Evolutionary conservation across 1,140 invertebrate species (phyloP).

Genomic region (Zaprionus tsacasi): DNA sequence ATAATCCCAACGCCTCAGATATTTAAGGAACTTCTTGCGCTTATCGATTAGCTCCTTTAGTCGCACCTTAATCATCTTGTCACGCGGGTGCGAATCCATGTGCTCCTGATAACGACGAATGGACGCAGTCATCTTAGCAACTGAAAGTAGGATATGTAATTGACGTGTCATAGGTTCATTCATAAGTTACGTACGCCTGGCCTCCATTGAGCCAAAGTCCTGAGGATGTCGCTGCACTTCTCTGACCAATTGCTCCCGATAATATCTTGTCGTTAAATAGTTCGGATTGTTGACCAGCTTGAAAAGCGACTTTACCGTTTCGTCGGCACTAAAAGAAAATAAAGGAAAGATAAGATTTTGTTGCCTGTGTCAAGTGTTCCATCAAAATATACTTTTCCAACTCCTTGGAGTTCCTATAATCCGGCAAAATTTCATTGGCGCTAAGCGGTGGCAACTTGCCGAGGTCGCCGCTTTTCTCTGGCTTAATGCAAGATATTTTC

Average conservation of each 20-base stretch:
- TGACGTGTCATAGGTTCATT: neutral
- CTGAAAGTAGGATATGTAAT: conserved; percentile 69
- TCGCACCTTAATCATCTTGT: conserved; percentile 85
- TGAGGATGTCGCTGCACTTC: conserved; percentile 86
- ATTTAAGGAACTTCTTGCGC: conserved; percentile 89
- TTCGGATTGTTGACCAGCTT: conserved; percentile 85
- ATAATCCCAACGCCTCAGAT: conserved; percentile 90
- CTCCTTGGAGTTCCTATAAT: conserved; percentile 85
- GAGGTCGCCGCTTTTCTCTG: conserved; percentile 87
- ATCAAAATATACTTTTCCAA: conserved; percentile 84
- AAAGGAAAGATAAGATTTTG: neutral
- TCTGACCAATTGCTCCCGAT: conserved; percentile 84
- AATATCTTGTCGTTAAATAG: conserved; percentile 73
- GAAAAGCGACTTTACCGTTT: conserved; percentile 86
- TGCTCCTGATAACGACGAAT: conserved; percentile 86
- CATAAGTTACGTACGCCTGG: conserved; percentile 84
- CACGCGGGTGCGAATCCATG: conserved; percentile 85
- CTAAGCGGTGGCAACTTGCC: conserved; percentile 83
- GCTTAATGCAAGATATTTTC: conserved; percentile 85
- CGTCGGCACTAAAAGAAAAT: conserved; percentile 84
- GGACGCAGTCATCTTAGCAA: conserved; percentile 85
- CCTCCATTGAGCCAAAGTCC: conserved; percentile 86
- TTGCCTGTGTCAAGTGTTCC: accelerated
- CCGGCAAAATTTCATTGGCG: conserved; percentile 69
- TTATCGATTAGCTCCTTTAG: conserved; percentile 91